Evolutionary conservation across 2,113 vertebrate genomes (phyloP).

Genomic region (Bubo scandiacus): DNA sequence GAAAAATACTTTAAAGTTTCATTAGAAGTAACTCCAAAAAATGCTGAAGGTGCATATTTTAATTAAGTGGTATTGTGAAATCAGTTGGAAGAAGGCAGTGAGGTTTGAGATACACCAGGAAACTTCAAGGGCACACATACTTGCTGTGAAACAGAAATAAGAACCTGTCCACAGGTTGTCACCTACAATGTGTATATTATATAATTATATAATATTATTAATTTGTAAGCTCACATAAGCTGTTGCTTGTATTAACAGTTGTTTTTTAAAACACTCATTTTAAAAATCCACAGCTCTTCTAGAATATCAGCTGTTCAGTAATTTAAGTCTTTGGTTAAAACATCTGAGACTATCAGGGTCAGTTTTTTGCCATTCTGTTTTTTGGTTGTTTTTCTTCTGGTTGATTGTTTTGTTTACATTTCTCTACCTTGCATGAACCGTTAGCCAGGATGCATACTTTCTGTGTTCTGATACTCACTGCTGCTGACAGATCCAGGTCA

Average conservation of each 20-base stretch:
- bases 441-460: not conserved
- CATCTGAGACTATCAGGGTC: not conserved
- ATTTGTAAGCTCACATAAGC: not conserved
- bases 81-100: not conserved
- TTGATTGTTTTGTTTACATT: not conserved
- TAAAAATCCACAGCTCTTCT: not conserved
- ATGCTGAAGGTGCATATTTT: not conserved
- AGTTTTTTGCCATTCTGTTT: not conserved
- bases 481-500: slow-evolving; percentile 56
- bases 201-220: no score
- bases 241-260: not conserved
- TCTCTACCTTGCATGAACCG: not conserved
- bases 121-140: not conserved
- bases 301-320: not conserved
- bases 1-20: not conserved
- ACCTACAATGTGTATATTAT: not conserved
- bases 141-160: not conserved
- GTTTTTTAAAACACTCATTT: not conserved
- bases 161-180: not conserved
- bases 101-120: not conserved
- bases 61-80: not conserved
- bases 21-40: not conserved
- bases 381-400: not conserved
- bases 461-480: slow-evolving; percentile 8
- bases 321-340: not conserved